Evolutionary conservation across 2,888 invertebrate genomes (phyloP).

Genomic region (Ophion ellenae): DNA sequence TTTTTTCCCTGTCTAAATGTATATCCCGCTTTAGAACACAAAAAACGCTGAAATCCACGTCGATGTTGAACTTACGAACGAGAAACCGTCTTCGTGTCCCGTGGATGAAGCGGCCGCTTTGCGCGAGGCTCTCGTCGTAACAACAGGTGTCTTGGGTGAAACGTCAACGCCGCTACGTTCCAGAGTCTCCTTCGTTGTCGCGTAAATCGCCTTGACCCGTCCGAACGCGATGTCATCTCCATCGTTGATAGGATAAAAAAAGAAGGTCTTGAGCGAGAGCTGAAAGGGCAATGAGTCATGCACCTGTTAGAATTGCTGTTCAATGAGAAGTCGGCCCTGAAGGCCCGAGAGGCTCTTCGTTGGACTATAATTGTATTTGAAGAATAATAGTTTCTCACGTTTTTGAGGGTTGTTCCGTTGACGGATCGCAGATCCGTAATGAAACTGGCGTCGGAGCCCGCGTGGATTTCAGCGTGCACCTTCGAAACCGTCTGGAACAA

Average conservation of each 20-base stretch:
- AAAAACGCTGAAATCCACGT: not conserved
- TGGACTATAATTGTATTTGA: not conserved
- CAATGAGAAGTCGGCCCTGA: not conserved
- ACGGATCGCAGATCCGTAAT: conserved; percentile 84
- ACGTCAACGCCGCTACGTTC: not conserved
- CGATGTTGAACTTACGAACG: conserved; percentile 21
- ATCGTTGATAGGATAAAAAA: conserved; percentile 77
- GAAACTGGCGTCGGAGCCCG: conserved; percentile 78
- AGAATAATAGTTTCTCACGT: conserved; percentile 77
- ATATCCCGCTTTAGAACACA: not conserved
- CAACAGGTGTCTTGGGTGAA: conserved; percentile 67
- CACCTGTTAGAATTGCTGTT: not conserved
- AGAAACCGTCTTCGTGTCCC: not conserved
- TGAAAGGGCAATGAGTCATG: conserved; percentile 65
- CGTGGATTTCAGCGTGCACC: conserved; percentile 85
- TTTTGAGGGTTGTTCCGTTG: conserved; percentile 84
- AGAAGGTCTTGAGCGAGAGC: conserved; percentile 74
- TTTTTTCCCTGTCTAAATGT: too few relatives aligned
- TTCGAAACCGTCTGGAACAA: conserved; percentile 84
- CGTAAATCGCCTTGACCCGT: conserved; percentile 72
- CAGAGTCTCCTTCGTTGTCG: not conserved
- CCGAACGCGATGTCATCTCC: conserved; percentile 77
- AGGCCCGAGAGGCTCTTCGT: too few relatives aligned
- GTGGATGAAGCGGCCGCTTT: not conserved
- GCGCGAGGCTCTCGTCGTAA: not conserved